Conservation (phyloP, 2,888 invertebrate species). For the Caenorhabditis becei region DNA sequence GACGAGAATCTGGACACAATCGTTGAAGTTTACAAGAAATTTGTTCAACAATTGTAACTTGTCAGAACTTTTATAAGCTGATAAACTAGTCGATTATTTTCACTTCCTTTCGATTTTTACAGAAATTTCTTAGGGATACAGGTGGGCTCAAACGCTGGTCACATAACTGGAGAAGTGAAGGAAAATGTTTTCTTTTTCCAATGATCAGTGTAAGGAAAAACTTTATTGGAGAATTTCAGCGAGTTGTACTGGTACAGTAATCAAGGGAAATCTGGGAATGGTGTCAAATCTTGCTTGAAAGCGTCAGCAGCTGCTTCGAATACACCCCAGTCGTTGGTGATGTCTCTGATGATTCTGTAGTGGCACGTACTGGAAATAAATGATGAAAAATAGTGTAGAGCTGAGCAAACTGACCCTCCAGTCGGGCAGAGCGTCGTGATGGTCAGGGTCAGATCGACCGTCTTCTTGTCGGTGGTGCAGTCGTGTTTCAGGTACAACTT, state of each 20-base stretch:
- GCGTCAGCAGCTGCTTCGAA: not conserved
- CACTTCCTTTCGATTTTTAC: too few relatives aligned
- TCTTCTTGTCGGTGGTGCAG: slow-evolving; percentile 25
- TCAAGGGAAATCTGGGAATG: slow-evolving; percentile 32
- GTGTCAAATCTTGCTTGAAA: slow-evolving; percentile 4
- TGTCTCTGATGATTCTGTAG: slow-evolving; percentile 30
- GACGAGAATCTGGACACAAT: slow-evolving; percentile 69
- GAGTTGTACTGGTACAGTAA: not conserved
- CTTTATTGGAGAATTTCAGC: too few relatives aligned
- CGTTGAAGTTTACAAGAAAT: slow-evolving; percentile 60
- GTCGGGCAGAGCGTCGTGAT: slow-evolving; percentile 20
- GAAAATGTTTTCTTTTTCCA: too few relatives aligned
- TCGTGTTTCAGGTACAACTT: slow-evolving; percentile 19
- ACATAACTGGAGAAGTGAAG: too few relatives aligned
- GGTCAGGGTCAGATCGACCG: slow-evolving; percentile 16
- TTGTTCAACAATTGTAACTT: slow-evolving; percentile 47
- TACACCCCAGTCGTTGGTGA: slow-evolving; percentile 31
- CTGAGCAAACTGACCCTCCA: slow-evolving; percentile 30
- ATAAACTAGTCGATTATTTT: slow-evolving; percentile 6
- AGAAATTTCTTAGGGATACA: not conserved
- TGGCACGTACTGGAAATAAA: slow-evolving; percentile 25
- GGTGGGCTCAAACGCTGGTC: not conserved
- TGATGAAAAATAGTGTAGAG: too few relatives aligned
- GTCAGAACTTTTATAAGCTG: not conserved
- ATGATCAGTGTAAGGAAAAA: too few relatives aligned